Base-by-base conservation (phyloP, 2,113 vertebrate genomes). In the Ciconia stormi region DNA sequence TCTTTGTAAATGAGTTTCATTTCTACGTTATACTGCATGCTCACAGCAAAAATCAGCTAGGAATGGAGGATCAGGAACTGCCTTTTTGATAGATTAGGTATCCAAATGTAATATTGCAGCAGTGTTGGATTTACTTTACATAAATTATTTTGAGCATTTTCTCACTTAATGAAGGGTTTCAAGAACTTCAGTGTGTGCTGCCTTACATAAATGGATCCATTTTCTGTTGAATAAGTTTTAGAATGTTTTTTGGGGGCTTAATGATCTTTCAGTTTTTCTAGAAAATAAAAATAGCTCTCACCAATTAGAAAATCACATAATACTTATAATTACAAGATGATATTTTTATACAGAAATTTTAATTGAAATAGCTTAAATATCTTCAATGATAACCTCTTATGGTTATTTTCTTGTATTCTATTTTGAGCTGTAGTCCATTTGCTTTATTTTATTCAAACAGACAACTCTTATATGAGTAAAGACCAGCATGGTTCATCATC, bases 401-500 rank as follows among this genome's bases (percentile, higher is more conserved):
- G 95, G 87, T 91, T 96, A 90, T 89, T 92, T 92, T 89, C 25
- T 84, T 81, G 67, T 82, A 65, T 69, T 92, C 85, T 90, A 16
- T 96, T 90, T 92, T 83, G 71, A 96, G 91, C 93, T 81, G 95
- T 95, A 95, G 94, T 93, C 94, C 87, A 93, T 97, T 96, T 98
- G 76, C 81, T 97, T 65, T 95, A 97, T 89, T 98, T 91, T 73
- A 97, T 97, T 97, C 91, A 96, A 96, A 98, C 97, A 99, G 99
- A 99, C 93, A 99, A 99, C 94, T 98, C 98, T 78, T 99, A 99
- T 92, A 70, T 98, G 91, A 98, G 98, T 78, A 98, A 98, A 89
- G 98, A 99, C 96, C 98, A 98, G 70, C 98, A 98, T 94, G 98
- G 98, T 92, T 99, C 99, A 32, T 99, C 99, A 23, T 99, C 99